Percentiles rank a stretch among this genome's conserved stretches.
phyloP scores from a whole-genome alignment of 1,140 invertebrate species.

The Dendroctonus valens region DNA sequence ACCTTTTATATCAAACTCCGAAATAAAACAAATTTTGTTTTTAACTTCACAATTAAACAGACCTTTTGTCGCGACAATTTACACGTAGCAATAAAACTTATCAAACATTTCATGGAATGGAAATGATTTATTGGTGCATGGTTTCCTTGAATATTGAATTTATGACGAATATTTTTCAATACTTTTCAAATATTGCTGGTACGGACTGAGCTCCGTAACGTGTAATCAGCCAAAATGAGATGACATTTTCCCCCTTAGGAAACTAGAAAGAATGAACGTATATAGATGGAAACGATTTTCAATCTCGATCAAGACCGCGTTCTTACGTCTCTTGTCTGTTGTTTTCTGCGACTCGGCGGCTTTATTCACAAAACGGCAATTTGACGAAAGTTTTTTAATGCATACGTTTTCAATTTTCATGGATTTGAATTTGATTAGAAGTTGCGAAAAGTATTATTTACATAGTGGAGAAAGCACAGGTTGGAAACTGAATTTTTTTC shows the following conservation, averaged over 20 bases:
- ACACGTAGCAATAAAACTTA: no score
- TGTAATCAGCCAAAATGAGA: constrained; percentile 15
- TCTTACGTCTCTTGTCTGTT: background rate
- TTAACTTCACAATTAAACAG: no score
- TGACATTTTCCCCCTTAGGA: constrained; percentile 8
- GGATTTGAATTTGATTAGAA: background rate
- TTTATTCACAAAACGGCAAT: background rate
- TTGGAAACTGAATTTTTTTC: no score
- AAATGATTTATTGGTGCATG: no score
- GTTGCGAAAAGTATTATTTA: no score
- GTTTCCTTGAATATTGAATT: no score
- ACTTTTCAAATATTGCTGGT: constrained; percentile 2
- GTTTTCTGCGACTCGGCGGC: background rate
- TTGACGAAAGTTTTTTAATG: constrained; percentile 1
- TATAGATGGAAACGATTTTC: constrained; percentile 13
- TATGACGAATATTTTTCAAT: no score
- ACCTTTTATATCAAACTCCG: no score
- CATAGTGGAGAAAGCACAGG: no score
- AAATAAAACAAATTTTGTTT: no score
- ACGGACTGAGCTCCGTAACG: constrained; percentile 1
- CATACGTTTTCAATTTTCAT: constrained; percentile 1
- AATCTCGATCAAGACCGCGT: constrained; percentile 13
- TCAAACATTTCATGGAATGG: no score
- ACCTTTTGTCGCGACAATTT: no score
- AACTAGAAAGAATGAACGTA: constrained; percentile 7